Base-by-base conservation (phyloP, 2,113 vertebrate species). In the Rhizomys pruinosus region DNA sequence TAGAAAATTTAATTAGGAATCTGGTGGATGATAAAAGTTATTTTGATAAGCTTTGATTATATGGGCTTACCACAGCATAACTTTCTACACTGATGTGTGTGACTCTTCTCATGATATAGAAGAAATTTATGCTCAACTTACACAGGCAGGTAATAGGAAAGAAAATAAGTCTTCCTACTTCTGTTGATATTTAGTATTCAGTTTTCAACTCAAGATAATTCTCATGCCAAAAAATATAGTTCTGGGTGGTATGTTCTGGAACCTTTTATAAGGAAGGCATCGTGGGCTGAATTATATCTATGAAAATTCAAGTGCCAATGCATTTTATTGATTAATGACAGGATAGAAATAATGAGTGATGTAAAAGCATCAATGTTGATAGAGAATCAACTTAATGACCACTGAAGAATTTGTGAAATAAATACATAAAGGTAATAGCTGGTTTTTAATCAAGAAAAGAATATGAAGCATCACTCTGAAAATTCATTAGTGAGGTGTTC, bases 371-470 rank as follows among this genome's bases (percentile, higher is more conserved):
- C 29, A 8, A 47, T 82, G 19, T 20, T 88, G 79, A 55, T 69
- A 39, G 27, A 42, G 20, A 73, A 69, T 17, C 64, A 39, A 11
- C 29, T 92, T 88, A 76, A 34, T 81, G 57, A 52, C 59, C 22
- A 71, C 15, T 52, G 44, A 73, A 90, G 76, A 61, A 22, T 25
- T 64, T 80, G 20, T 57, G 13, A 84, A 71, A 7, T 63, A 87
- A 89, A 76, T 57, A 3, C 25, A 3, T 47, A 87, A 77, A 86
- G 1, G 16, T 23, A 29, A 91, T 72, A 77, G 71, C 7, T 69
- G 5, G 19, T 25, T 78, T 92, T 93, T 52, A 68, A n/a, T n/a
- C 34, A 77, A 85, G 85, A 37, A 69, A 76, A 91, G 87, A 77
- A n/a, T 17, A 57, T 57, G 16, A 84, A 44, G 57, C 57, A 34